Conservation (phyloP, 2,888 invertebrate genomes). For the Hybos culiciformis region DNA sequence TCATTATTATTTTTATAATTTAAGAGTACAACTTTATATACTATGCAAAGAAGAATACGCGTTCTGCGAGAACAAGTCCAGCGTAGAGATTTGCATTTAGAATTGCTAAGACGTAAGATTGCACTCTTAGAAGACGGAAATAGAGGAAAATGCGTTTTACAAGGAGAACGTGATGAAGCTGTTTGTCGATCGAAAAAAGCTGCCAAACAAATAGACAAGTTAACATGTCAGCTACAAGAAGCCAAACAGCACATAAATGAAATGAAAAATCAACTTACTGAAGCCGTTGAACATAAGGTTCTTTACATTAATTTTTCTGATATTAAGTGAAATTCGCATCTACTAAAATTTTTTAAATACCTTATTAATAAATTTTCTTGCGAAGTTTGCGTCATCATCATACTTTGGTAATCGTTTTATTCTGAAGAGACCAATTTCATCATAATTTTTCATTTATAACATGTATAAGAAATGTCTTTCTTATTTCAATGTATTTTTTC, state of each 20-base stretch:
- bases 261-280: conserved; percentile 69
- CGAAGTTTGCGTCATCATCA: neutral
- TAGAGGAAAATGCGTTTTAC: conserved; percentile 45
- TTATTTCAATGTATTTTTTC: neutral
- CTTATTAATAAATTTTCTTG: neutral
- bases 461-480: too few species aligned
- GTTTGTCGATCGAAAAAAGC: conserved; percentile 60
- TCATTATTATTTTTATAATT: conserved; percentile 10
- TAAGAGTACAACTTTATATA: conserved; percentile 76
- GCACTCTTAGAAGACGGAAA: conserved; percentile 67
- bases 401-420: neutral
- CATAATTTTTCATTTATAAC: neutral
- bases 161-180: conserved; percentile 56
- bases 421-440: neutral
- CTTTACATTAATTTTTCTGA: neutral
- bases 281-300: conserved; percentile 78
- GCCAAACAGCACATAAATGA: conserved; percentile 70
- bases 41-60: conserved; percentile 71
- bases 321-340: neutral
- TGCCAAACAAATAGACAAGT: conserved; percentile 68
- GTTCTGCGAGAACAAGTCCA: conserved; percentile 81
- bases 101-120: conserved; percentile 74
- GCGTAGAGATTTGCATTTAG: conserved; percentile 80
- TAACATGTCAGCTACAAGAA: conserved; percentile 65
- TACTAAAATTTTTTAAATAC: conserved; percentile 3